Evolutionary conservation across 2,888 invertebrate genomes (phyloP).

Genomic region (Oscheius sp.): DNA sequence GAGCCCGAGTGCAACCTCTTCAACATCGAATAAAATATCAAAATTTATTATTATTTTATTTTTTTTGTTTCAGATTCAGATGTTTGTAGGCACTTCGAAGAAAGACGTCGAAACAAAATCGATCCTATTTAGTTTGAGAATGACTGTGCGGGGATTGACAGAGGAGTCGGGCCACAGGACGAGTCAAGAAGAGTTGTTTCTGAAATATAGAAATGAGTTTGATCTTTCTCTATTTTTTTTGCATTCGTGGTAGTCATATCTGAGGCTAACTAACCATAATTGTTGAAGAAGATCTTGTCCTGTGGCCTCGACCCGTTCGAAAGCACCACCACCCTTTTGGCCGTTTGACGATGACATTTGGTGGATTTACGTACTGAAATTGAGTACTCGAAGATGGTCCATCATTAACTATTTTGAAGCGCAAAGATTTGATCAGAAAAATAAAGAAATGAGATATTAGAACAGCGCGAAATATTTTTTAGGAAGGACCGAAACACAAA

Average conservation of each 20-base stretch:
- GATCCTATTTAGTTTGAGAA: not conserved
- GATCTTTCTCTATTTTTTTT: not conserved
- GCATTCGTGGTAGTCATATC: not conserved
- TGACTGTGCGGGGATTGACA: not conserved
- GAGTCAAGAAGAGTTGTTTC: conserved; percentile 1
- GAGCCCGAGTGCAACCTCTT: no score
- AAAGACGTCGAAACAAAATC: not conserved
- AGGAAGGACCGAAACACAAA: conserved; percentile 9
- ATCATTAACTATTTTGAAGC: not conserved
- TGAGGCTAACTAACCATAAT: not conserved
- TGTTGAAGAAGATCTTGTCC: conserved; percentile 1
- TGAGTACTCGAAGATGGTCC: conserved; percentile 10
- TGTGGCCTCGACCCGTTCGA: conserved; percentile 11
- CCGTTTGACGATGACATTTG: not conserved
- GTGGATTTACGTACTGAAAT: conserved; percentile 11
- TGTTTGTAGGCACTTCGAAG: not conserved
- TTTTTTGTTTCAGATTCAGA: not conserved
- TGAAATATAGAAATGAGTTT: not conserved
- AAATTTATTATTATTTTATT: not conserved
- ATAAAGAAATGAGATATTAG: not conserved
- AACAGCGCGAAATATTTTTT: not conserved
- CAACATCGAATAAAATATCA: not conserved
- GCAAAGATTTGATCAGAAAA: not conserved
- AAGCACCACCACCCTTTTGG: conserved; percentile 7
- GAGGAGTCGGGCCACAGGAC: not conserved